Base-by-base conservation (phyloP, 2,888 invertebrate genomes). In the Crepidodera aurea region DNA sequence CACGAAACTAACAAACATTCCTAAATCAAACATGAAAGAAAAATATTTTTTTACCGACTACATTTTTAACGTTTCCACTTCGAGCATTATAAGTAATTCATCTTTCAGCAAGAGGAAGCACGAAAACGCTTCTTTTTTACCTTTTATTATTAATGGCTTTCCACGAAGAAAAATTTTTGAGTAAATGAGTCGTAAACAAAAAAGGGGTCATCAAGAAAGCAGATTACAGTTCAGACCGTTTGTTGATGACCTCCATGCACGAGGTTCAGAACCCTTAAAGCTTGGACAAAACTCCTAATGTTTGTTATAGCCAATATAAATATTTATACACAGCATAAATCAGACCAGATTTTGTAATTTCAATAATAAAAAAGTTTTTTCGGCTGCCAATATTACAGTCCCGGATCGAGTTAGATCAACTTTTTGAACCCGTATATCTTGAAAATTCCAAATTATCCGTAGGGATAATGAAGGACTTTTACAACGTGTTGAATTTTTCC, bases 131-230 rank as follows among this genome's bases (percentile, higher is more conserved):
- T 64, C 57, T 58, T 69, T 65, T 60, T 68, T 67, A 68, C 69
- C 66, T 69, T 71, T 71, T 73, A 73, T 75, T 73, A 76, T 75
- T 75, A 75, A 76, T 73, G 70, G 66, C 65, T 66, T 70, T 70
- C 70, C 72, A 67, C 69, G 64, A 71, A 73, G 74, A 75, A 75
- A 75, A 76, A 75, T 75, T 75, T 73, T 71, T 66, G 72, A 77
- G 76, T 77, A 79, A 79, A 79, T 79, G 79, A 78, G 76, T 76
- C 77, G 78, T 79, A 78, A 78, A 79, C 78, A 78, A 79, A 79
- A 77, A 77, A 78, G 72, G 75, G 76, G 73, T 76, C 77, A 77
- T 77, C 78, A 77, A 73, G 77, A 76, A 76, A 76, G 78, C 76
- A 78, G 78, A 78, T 78, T 78, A 79, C 77, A 73, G 77, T 77